phyloP scores from a whole-genome alignment of 2,888 invertebrate species.

The Epinotia ramella region DNA sequence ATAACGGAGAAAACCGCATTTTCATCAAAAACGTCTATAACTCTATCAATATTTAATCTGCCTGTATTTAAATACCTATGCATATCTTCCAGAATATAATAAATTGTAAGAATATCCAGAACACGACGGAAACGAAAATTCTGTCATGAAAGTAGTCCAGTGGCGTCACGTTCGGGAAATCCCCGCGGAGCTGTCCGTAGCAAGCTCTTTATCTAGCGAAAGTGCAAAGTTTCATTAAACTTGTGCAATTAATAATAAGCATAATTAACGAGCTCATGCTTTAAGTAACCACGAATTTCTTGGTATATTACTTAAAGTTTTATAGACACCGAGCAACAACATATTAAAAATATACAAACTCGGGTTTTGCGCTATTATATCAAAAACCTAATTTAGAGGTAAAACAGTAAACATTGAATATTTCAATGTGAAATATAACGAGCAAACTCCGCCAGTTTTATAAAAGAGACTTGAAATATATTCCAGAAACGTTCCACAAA shows the following conservation, averaged over 20 bases:
- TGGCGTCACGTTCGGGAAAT: conserved; percentile 51
- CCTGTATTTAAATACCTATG: not conserved
- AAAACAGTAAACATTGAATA: conserved; percentile 9
- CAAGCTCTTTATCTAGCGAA: conserved; percentile 50
- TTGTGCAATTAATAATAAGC: conserved; percentile 65
- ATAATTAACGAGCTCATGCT: conserved; percentile 62
- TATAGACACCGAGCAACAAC: conserved; percentile 1
- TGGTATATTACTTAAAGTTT: conserved; percentile 28
- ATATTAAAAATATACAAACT: not conserved
- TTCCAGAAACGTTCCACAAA: conserved; percentile 41
- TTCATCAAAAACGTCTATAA: too few relatives aligned
- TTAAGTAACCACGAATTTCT: conserved; percentile 47
- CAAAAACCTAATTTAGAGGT: not conserved
- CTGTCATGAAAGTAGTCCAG: conserved; percentile 46
- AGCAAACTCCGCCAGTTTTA: conserved; percentile 22
- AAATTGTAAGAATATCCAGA: conserved; percentile 1
- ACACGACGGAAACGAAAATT: conserved; percentile 28
- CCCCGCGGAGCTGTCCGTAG: conserved; percentile 52
- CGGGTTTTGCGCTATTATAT: not conserved
- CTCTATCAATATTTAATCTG: too few relatives aligned
- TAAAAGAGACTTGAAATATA: conserved; percentile 31
- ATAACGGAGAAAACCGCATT: too few relatives aligned
- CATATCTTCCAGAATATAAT: not conserved
- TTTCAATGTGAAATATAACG: conserved; percentile 18
- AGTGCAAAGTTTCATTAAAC: conserved; percentile 66